Evolutionary conservation across 2,888 invertebrate species (phyloP).

Genomic region (Aphelenchoides bicaudatus): DNA sequence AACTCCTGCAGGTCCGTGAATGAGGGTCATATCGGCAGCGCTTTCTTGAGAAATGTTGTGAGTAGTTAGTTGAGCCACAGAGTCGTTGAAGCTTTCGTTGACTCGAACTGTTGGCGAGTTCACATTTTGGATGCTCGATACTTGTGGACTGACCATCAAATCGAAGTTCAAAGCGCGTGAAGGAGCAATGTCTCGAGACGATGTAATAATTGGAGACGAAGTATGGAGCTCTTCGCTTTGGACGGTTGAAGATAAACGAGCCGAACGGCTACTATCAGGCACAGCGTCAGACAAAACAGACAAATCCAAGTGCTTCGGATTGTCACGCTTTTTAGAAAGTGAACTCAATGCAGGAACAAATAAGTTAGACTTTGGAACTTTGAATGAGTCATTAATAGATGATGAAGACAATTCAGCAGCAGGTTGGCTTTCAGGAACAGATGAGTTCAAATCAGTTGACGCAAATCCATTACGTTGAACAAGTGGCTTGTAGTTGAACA

Average conservation of each 20-base stretch:
- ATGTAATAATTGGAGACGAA: no score
- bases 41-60: background rate
- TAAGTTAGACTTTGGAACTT: slow-evolving; percentile 8
- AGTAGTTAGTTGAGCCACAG: background rate
- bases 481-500: slow-evolving; percentile 15
- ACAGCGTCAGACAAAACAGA: no score
- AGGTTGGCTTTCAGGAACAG: background rate
- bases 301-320: slow-evolving; percentile 10
- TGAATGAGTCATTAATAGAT: background rate
- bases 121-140: background rate
- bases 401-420: background rate
- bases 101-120: background rate
- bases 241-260: background rate
- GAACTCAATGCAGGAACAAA: slow-evolving; percentile 10
- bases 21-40: slow-evolving; percentile 18
- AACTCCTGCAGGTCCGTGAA: slow-evolving; percentile 16
- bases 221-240: no score
- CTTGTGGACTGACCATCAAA: background rate
- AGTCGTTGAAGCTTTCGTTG: no score
- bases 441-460: background rate
- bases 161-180: slow-evolving; percentile 11
- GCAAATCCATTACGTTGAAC: slow-evolving; percentile 20
- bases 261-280: background rate
- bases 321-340: slow-evolving; percentile 5
- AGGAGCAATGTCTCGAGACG: background rate